A percentile compares a stretch with the other conserved stretches of the same genome.
Evolutionary conservation across 1,140 invertebrate species (phyloP).

Genomic region (Druon quercuslanigerum): DNA sequence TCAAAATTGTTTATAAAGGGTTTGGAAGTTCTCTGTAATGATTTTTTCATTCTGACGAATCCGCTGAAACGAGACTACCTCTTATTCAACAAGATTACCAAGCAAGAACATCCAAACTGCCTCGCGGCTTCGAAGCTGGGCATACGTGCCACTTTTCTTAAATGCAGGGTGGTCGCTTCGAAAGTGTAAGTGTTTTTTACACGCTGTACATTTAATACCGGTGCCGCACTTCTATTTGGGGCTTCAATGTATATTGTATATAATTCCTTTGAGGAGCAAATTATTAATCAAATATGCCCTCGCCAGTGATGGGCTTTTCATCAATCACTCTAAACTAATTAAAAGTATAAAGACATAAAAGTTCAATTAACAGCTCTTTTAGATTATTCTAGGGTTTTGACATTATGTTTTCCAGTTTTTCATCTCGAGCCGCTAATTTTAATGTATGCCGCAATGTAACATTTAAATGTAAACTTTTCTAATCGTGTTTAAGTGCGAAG

Average conservation of each 20-base stretch:
- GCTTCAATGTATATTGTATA: neutral
- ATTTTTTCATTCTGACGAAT: conserved; percentile 30
- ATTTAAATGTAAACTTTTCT: neutral
- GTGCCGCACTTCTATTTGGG: neutral
- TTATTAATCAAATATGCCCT: too few species aligned
- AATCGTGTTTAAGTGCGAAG: neutral
- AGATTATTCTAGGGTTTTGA: too few species aligned
- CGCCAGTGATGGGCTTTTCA: too few species aligned
- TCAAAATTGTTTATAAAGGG: conserved; percentile 8
- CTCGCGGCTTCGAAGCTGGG: conserved; percentile 40
- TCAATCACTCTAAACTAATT: too few species aligned
- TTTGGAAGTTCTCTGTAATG: conserved; percentile 30
- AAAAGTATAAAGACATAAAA: too few species aligned
- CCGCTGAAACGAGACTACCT: conserved; percentile 32
- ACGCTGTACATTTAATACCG: conserved; percentile 33
- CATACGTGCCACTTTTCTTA: conserved; percentile 65
- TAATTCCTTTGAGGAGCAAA: neutral
- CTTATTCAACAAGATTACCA: conserved; percentile 51
- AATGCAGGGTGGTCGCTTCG: conserved; percentile 57
- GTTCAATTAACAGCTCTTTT: too few species aligned
- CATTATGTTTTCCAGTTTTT: too few species aligned
- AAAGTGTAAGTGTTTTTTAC: conserved; percentile 62
- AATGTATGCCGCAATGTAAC: neutral
- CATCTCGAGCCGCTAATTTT: neutral
- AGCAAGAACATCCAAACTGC: conserved; percentile 38